Conservation (phyloP, 2,113 vertebrate species). For the Ceratotherium simum region DNA sequence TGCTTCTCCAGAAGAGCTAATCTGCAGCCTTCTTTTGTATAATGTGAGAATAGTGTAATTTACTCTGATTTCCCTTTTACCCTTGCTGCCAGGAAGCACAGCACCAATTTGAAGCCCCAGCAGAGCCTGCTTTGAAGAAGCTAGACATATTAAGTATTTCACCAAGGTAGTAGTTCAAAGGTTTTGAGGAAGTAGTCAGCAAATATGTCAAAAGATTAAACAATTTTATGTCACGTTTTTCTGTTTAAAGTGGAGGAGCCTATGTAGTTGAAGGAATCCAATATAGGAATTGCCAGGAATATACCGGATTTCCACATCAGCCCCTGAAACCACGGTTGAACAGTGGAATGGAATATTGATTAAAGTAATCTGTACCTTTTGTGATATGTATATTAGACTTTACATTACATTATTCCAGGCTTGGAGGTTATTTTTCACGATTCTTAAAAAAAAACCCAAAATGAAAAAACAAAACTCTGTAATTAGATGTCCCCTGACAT, state of each 20-base stretch:
- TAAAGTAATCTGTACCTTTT: neutral
- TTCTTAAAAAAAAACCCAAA: neutral
- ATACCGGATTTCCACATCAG: neutral
- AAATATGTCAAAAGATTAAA: conserved; percentile 18
- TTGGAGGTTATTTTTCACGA: neutral
- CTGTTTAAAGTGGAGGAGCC: neutral
- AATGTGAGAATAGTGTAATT: neutral
- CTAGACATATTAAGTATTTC: neutral
- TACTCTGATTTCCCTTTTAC: neutral
- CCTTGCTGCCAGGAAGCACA: neutral
- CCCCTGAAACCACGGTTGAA: neutral
- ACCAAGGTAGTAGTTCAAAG: neutral
- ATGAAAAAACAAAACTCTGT: neutral
- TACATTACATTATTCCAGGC: neutral
- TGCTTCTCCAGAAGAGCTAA: neutral
- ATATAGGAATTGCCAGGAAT: neutral
- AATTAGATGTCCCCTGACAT: neutral
- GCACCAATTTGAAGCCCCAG: neutral
- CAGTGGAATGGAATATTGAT: neutral
- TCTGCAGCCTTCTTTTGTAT: neutral
- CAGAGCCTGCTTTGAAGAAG: neutral
- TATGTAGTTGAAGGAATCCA: neutral
- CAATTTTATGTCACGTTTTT: neutral
- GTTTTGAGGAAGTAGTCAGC: neutral
- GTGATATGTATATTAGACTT: neutral